Conservation (phyloP, 2,797 vertebrate genomes). For the Cynopterus sphinx region DNA sequence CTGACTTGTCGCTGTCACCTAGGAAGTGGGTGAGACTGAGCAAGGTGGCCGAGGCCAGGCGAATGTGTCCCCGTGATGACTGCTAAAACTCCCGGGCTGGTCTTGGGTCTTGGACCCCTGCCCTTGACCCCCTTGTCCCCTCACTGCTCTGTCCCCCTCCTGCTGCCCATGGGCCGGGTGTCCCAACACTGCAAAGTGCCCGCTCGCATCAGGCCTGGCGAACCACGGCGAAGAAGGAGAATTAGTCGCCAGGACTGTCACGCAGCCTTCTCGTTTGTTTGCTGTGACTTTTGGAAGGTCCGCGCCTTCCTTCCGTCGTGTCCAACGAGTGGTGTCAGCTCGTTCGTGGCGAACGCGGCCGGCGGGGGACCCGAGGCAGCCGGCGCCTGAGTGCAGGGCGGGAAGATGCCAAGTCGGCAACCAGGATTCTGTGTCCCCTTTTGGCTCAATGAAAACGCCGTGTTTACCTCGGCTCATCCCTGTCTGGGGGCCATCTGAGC, state of each 20-base stretch:
- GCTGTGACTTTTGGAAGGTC: background rate
- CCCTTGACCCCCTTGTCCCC: background rate
- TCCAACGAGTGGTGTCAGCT: background rate
- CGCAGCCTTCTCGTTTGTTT: background rate
- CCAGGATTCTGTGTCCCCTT: background rate
- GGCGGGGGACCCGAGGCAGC: background rate
- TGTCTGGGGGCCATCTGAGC: background rate
- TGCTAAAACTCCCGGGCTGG: background rate
- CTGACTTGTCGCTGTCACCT: fast-evolving
- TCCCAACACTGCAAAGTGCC: background rate
- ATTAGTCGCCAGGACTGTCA: background rate
- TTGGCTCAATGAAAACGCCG: background rate
- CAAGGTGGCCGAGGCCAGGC: background rate
- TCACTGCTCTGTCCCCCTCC: background rate
- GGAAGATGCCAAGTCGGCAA: background rate
- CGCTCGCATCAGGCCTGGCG: background rate
- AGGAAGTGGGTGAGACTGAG: fast-evolving
- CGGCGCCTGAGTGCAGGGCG: background rate
- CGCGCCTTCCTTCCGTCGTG: background rate
- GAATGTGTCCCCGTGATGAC: fast-evolving
- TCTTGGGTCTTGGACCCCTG: background rate
- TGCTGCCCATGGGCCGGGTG: background rate
- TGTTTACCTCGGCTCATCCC: background rate
- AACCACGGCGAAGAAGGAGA: background rate
- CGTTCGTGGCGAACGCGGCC: background rate